A percentile compares a stretch with the other conserved stretches of the same genome.
phyloP scores from a whole-genome alignment of 2,797 vertebrate genomes.

The Acrocephalus scirpaceus region DNA sequence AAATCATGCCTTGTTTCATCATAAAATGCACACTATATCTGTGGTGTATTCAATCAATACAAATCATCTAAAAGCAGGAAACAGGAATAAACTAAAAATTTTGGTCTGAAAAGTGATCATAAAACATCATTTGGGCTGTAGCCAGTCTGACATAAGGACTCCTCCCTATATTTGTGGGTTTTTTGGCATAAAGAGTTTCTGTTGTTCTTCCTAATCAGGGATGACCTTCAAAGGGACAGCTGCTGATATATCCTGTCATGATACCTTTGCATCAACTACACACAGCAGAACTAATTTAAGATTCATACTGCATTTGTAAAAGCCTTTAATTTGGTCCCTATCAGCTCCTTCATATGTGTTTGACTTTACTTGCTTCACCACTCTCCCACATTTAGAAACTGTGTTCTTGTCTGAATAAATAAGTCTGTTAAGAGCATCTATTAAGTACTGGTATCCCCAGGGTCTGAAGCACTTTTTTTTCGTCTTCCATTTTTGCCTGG shows the following conservation, averaged over 20 bases:
- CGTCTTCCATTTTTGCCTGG: slow-evolving; percentile 35
- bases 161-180: background rate
- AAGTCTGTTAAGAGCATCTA: slow-evolving; percentile 52
- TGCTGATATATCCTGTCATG: background rate
- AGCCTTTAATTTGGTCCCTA: background rate
- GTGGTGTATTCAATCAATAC: background rate
- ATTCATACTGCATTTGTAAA: background rate
- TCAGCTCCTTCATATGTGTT: background rate
- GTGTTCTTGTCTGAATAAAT: slow-evolving; percentile 61
- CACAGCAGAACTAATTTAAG: background rate
- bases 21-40: background rate
- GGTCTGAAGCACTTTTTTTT: slow-evolving; percentile 26
- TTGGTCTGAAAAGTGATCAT: background rate
- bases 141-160: background rate
- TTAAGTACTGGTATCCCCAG: slow-evolving; percentile 65
- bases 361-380: slow-evolving; percentile 23
- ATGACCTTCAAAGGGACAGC: slow-evolving; percentile 17
- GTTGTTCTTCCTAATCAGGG: background rate
- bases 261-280: background rate
- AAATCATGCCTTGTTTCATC: background rate
- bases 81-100: background rate
- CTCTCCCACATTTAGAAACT: slow-evolving; percentile 56
- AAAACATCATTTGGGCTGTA: background rate
- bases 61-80: slow-evolving; percentile 12
- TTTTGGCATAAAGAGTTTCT: background rate